Evolutionary conservation across 2,113 vertebrate genomes (phyloP).

Genomic region (Petromus typicus): DNA sequence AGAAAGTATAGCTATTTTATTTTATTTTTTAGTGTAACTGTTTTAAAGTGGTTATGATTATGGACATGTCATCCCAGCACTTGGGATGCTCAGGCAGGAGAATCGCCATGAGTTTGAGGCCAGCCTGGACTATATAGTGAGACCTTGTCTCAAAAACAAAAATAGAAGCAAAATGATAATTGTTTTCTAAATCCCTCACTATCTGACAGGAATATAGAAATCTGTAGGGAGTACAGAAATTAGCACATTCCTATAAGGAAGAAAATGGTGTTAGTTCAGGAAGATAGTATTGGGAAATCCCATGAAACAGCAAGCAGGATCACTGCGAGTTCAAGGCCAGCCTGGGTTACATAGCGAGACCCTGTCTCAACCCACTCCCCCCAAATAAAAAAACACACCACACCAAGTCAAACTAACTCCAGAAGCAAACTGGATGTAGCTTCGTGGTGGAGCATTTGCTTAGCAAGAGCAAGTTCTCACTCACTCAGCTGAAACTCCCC

Average conservation of each 20-base stretch:
- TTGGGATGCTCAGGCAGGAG: not conserved
- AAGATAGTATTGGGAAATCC: constrained; percentile 31
- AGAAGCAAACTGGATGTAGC: not conserved
- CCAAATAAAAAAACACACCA: not conserved
- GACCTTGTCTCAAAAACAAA: not conserved
- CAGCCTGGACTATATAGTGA: not conserved
- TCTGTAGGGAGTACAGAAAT: constrained; percentile 51
- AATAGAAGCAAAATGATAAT: constrained; percentile 14
- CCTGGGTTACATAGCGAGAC: not conserved
- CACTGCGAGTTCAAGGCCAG: not conserved
- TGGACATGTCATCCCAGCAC: not conserved
- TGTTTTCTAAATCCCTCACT: constrained; percentile 45
- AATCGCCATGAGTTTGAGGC: not conserved
- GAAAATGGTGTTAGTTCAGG: constrained; percentile 41
- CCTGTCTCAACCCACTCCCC: not conserved
- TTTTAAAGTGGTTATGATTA: not conserved
- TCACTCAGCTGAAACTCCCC: not conserved
- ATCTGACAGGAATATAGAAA: constrained; percentile 47
- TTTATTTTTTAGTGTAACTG: too few species aligned
- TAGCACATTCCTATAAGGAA: constrained; percentile 58
- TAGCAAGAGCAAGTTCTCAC: not conserved
- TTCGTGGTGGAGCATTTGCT: not conserved
- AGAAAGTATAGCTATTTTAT: not conserved
- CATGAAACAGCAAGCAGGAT: constrained; percentile 35
- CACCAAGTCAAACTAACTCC: not conserved